phyloP scores from a whole-genome alignment of 2,888 invertebrate genomes.

The Diploptera punctata region DNA sequence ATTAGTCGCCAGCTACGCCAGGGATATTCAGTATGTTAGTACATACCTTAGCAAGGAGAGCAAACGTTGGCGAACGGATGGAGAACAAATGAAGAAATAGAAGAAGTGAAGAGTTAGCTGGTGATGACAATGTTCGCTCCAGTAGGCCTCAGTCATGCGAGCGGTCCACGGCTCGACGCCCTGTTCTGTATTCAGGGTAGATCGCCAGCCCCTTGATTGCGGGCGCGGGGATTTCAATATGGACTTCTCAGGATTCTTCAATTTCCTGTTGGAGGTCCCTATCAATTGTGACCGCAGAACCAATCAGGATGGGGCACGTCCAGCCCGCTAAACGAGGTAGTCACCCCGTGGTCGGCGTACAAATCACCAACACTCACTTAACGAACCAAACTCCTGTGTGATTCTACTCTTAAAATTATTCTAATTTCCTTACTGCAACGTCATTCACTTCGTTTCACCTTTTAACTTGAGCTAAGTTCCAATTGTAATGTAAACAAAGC shows the following conservation, averaged over 20 bases:
- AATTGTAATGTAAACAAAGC: too few relatives aligned
- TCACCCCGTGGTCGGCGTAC: slow-evolving; percentile 38
- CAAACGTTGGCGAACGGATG: too few relatives aligned
- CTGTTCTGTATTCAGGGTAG: slow-evolving; percentile 17
- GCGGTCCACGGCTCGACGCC: slow-evolving; percentile 18
- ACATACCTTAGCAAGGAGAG: too few relatives aligned
- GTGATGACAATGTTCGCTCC: background rate
- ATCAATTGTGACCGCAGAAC: slow-evolving; percentile 27
- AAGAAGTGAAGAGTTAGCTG: background rate
- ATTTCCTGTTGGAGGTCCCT: slow-evolving; percentile 33
- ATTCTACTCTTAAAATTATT: slow-evolving; percentile 14
- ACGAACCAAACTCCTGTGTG: slow-evolving; percentile 33
- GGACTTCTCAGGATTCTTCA: slow-evolving; percentile 37
- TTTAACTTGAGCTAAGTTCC: too few relatives aligned
- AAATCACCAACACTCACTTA: slow-evolving; percentile 32
- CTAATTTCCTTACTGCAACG: too few relatives aligned
- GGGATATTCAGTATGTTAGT: too few relatives aligned
- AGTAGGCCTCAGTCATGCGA: background rate
- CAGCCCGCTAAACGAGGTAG: slow-evolving; percentile 40
- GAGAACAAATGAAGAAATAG: too few relatives aligned
- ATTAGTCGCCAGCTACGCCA: too few relatives aligned
- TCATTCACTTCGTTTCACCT: too few relatives aligned
- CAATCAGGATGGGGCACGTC: slow-evolving; percentile 36
- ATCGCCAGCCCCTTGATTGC: slow-evolving; percentile 1
- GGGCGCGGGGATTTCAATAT: slow-evolving; percentile 37